Conservation (phyloP, 2,113 vertebrate genomes). For the Mellivora capensis region DNA sequence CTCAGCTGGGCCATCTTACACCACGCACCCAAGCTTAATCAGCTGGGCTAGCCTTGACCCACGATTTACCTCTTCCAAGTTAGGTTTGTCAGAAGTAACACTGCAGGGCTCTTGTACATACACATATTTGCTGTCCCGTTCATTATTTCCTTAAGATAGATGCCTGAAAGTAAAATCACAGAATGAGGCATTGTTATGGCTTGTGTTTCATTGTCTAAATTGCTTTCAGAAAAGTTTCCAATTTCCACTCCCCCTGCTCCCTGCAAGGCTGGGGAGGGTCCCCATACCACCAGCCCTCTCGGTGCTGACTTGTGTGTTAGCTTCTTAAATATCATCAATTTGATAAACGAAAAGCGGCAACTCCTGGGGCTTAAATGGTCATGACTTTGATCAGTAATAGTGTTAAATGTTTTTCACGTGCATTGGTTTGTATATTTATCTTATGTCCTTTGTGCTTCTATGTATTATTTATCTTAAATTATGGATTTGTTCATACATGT, state of each 20-base stretch:
- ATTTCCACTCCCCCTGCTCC: background rate
- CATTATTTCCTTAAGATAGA: background rate
- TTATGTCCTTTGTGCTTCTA: background rate
- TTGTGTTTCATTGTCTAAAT: background rate
- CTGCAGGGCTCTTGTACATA: too few relatives aligned
- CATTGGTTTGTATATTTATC: background rate
- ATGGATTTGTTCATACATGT: background rate
- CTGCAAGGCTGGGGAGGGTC: background rate
- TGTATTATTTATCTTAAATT: background rate
- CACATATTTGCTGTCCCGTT: background rate
- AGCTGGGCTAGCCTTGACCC: too few relatives aligned
- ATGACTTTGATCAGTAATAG: background rate
- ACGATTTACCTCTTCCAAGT: background rate
- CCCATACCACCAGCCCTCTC: background rate
- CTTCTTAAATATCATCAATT: background rate
- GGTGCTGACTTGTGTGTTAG: background rate
- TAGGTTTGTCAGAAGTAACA: too few relatives aligned
- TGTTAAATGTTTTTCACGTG: background rate
- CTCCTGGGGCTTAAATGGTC: too few relatives aligned
- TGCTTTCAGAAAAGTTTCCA: background rate
- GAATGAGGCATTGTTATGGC: background rate
- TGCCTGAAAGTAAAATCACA: background rate
- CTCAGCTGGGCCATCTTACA: too few relatives aligned
- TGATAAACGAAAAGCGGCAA: background rate
- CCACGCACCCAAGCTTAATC: background rate